These are phyloP conservation scores for Drosophila ustulata DNA, from an alignment of 2,888 invertebrate genomes.

Conservation along the genomic window DNA sequence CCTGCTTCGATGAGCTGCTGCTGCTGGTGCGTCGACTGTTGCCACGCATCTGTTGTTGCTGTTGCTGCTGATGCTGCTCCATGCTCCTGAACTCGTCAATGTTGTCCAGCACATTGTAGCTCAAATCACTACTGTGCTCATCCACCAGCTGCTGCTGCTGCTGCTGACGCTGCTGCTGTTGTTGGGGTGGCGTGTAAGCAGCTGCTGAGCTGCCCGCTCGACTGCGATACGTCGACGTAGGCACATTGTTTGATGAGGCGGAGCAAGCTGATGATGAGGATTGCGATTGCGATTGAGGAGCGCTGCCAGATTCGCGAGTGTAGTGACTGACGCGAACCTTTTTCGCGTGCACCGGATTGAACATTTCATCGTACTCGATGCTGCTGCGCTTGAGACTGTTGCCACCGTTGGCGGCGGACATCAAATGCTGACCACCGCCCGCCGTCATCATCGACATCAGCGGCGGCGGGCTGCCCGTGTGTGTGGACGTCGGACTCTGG, in stretches of 20 bases:
- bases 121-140: slow-evolving; percentile 78
- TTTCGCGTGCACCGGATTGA: slow-evolving; percentile 86
- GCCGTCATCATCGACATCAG: slow-evolving; percentile 59
- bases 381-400: slow-evolving; percentile 86
- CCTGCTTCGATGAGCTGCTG: slow-evolving; percentile 51
- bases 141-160: slow-evolving; percentile 61
- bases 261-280: slow-evolving; percentile 11
- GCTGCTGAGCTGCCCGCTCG: slow-evolving; percentile 44
- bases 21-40: slow-evolving; percentile 50
- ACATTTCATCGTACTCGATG: slow-evolving; percentile 87
- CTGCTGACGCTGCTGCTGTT: slow-evolving; percentile 53
- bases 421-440: background rate
- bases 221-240: slow-evolving; percentile 53
- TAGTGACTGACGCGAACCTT: slow-evolving; percentile 95
- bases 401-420: slow-evolving; percentile 12
- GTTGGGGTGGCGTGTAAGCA: slow-evolving; percentile 73
- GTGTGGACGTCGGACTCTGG: slow-evolving; percentile 91
- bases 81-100: slow-evolving; percentile 81
- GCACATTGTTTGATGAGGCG: slow-evolving; percentile 2
- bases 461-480: slow-evolving; percentile 90
- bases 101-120: slow-evolving; percentile 83
- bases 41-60: slow-evolving; percentile 40
- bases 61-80: slow-evolving; percentile 29
- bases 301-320: slow-evolving; percentile 86
- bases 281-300: slow-evolving; percentile 20